phyloP scores from a whole-genome alignment of 2,797 vertebrate species.

The Mus minutoides region DNA sequence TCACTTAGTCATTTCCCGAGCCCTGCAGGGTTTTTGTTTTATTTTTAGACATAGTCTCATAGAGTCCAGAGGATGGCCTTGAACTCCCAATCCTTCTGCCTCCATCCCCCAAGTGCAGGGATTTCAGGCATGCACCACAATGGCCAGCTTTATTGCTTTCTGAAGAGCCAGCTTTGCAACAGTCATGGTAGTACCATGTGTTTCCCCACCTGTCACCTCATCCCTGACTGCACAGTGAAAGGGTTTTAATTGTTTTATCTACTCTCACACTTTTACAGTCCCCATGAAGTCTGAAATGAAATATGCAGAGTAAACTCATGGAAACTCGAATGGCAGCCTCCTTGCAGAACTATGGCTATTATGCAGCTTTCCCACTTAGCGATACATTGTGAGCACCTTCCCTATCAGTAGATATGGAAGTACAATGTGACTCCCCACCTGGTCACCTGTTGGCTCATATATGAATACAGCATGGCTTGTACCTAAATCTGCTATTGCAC shows the following conservation, averaged over 20 bases:
- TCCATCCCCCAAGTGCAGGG: not conserved
- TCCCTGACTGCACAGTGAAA: not conserved
- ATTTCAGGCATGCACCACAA: not conserved
- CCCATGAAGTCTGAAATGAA: constrained; percentile 40
- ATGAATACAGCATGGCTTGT: not conserved
- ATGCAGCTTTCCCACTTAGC: not conserved
- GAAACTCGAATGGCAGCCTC: not conserved
- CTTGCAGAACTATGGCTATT: not conserved
- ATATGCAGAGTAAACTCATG: constrained; percentile 35
- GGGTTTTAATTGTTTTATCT: constrained; percentile 34
- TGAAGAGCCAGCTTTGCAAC: not conserved
- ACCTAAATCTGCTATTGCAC: not conserved
- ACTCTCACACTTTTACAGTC: not conserved
- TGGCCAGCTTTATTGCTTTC: not conserved
- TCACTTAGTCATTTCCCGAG: not conserved
- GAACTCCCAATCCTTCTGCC: not conserved
- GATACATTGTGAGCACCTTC: constrained; percentile 1
- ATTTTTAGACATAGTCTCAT: not conserved
- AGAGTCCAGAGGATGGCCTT: not conserved
- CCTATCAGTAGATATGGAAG: not conserved
- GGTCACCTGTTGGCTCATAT: not conserved
- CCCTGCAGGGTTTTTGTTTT: not conserved
- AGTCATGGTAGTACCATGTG: not conserved
- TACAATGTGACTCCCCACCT: not conserved
- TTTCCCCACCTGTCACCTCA: not conserved